Conservation (phyloP, 2,797 vertebrate species). For the Potorous gilbertii region DNA sequence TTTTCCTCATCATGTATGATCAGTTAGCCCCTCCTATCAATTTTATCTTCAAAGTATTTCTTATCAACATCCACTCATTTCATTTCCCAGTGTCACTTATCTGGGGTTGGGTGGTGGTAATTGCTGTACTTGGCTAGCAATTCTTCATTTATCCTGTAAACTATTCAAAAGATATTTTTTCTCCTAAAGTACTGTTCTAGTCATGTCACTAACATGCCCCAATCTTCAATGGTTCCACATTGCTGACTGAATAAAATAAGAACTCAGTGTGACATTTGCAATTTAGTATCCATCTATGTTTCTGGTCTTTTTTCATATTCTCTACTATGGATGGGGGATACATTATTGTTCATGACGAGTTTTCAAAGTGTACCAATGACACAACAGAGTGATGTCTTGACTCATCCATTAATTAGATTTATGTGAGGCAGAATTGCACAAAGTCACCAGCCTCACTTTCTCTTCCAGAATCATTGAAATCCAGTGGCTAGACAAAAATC, state of each 20-base stretch:
- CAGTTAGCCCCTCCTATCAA: background rate
- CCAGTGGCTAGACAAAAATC: background rate
- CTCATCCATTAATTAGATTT: background rate
- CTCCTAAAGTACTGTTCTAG: background rate
- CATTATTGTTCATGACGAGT: background rate
- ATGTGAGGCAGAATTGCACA: background rate
- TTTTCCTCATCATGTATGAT: background rate
- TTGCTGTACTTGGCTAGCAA: background rate
- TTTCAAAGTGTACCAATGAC: background rate
- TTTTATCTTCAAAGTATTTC: background rate
- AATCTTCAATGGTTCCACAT: background rate
- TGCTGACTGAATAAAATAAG: background rate
- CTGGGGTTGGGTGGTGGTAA: background rate
- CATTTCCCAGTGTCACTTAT: background rate
- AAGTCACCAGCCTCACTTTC: no score
- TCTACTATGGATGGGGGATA: background rate
- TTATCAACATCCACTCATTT: background rate
- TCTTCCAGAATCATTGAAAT: background rate
- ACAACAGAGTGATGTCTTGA: background rate
- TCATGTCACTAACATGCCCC: background rate
- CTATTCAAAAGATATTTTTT: background rate
- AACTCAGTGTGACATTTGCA: background rate
- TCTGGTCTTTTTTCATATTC: background rate
- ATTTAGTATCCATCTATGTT: background rate
- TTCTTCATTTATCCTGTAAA: background rate